A percentile compares a stretch with the other conserved stretches of the same genome.
These are phyloP conservation scores for Strix occidentalis DNA, from an alignment of 2,797 vertebrate species.

Conservation along the genomic window DNA sequence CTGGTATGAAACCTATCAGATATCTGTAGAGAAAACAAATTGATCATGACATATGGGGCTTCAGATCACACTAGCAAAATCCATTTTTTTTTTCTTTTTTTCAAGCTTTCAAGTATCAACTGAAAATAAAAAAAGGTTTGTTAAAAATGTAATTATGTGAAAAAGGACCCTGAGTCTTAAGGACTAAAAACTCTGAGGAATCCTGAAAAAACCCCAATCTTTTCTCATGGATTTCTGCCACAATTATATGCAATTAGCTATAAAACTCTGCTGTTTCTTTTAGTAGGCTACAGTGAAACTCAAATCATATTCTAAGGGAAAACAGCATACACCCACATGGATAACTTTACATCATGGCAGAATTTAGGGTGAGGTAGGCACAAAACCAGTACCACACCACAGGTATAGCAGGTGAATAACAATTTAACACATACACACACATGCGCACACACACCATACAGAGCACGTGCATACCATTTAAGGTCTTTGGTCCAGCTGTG, in stretches of 20 bases:
- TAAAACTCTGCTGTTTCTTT: neutral
- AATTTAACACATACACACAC: neutral
- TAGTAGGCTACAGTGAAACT: neutral
- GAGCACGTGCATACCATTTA: fast-evolving
- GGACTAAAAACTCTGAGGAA: neutral
- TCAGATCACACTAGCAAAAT: neutral
- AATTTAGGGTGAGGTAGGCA: neutral
- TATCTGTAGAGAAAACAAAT: neutral
- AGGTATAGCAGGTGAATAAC: neutral
- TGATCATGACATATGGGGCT: neutral
- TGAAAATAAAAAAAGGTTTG: neutral
- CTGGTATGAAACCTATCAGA: neutral
- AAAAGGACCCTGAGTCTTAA: neutral
- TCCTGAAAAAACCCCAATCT: neutral
- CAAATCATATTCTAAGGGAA: neutral
- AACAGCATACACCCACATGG: neutral
- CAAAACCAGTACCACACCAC: neutral
- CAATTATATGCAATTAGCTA: neutral
- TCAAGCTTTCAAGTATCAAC: neutral
- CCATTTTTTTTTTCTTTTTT: neutral
- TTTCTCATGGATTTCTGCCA: neutral
- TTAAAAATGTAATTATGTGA: neutral
- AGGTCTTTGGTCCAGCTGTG: neutral
- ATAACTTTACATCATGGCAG: neutral
- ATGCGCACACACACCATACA: neutral